Conservation (phyloP, 2,113 vertebrate genomes). For the Ameiurus melas region DNA sequence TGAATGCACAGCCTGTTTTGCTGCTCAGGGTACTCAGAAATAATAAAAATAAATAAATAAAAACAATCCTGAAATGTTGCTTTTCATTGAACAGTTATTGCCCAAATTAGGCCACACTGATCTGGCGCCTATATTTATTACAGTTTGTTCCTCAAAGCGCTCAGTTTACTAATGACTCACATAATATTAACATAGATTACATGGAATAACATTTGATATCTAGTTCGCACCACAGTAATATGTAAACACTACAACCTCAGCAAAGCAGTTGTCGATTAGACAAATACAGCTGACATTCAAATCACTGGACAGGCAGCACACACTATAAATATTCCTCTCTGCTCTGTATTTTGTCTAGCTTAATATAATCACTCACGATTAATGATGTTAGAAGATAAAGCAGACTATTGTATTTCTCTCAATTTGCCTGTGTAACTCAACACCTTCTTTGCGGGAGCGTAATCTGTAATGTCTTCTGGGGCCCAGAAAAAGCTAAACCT, state of each 20-base stretch:
- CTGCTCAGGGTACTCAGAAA: not conserved
- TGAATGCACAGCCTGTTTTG: conserved; percentile 24
- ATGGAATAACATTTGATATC: conserved; percentile 28
- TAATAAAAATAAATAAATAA: too few species aligned
- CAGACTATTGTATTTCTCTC: conserved; percentile 26
- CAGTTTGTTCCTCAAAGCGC: not conserved
- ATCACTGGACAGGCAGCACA: conserved; percentile 27
- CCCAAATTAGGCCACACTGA: conserved; percentile 1
- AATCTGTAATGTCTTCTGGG: conserved; percentile 26
- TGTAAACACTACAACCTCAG: conserved; percentile 33
- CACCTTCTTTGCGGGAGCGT: conserved; percentile 3
- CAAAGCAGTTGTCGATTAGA: conserved; percentile 12
- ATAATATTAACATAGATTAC: conserved; percentile 9
- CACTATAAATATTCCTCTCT: conserved; percentile 37
- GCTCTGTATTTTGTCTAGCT: not conserved
- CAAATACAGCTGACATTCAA: conserved; percentile 38
- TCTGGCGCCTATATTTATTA: not conserved
- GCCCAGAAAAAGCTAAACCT: conserved; percentile 28
- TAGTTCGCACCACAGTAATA: conserved; percentile 1
- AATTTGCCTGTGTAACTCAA: conserved; percentile 23
- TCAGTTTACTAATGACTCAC: not conserved
- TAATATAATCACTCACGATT: conserved; percentile 5
- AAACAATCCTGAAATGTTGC: not conserved
- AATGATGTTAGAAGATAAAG: conserved; percentile 20
- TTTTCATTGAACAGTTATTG: conserved; percentile 1